Conservation (phyloP, 2,113 vertebrate genomes). For the Nothoprocta perdicaria region DNA sequence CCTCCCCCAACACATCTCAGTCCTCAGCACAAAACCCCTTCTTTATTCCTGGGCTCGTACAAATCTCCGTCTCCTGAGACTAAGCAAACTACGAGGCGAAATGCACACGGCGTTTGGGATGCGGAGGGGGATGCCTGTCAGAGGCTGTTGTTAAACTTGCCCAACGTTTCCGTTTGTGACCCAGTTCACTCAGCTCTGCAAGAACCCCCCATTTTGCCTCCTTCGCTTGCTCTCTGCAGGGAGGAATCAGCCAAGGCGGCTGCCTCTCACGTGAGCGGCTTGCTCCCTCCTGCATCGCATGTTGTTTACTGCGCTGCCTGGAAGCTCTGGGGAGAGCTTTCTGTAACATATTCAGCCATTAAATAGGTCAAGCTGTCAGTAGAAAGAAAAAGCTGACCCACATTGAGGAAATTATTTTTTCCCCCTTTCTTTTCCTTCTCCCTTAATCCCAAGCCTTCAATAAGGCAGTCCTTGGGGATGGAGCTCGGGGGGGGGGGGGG, state of each 20-base stretch:
- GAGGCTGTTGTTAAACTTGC: background rate
- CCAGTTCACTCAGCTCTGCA: background rate
- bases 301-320: background rate
- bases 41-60: background rate
- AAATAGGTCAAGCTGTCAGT: background rate
- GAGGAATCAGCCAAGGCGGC: rapidly evolving
- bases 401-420: rapidly evolving
- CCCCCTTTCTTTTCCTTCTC: too few species aligned
- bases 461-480: rapidly evolving
- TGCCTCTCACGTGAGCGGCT: background rate
- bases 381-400: background rate
- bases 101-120: rapidly evolving
- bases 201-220: rapidly evolving
- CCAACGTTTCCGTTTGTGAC: background rate
- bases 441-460: background rate
- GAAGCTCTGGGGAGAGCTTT: background rate
- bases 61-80: rapidly evolving
- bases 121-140: background rate
- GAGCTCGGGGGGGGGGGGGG: rapidly evolving
- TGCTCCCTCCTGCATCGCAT: background rate
- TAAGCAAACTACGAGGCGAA: background rate
- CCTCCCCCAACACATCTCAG: background rate
- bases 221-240: rapidly evolving
- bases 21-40: background rate
- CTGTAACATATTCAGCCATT: background rate